Base-by-base conservation (phyloP, 2,888 invertebrate species). In the Alloplasta piceator region DNA sequence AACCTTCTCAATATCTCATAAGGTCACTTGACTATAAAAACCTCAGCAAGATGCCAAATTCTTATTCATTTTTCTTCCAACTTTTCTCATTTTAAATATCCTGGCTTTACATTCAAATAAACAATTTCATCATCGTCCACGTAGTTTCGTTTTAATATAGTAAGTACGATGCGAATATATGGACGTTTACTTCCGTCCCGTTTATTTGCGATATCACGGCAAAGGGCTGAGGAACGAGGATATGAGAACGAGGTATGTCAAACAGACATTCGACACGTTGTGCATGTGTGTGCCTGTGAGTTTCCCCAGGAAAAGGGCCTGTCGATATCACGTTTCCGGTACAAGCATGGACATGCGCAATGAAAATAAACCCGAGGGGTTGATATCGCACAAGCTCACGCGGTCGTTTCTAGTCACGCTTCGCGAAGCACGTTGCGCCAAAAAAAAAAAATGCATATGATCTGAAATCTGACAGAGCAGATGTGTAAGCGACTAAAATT, bases 261-360 rank as follows among this genome's bases (percentile, higher is more conserved):
- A 74, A 36, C 41, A 6, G 43, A 39, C 39, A 56, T 68, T 46
- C 48, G 58, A 38, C 26, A 14, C 36, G 64, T 52, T 26, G 6
- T 16, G 39, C 26, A 9, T 26, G 26, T 26, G 26, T 26, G 1
- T 26, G 26, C 26, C 12, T 12, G 12, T 50, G 12, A 64, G 36
- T 61, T 63, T 5, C 12, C 16, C 43, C 56, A 38, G 55, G 41
- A 68, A 26, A 71, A 74, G 70, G 64, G 58, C 55, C 70, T 79
- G 79, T 70, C 79, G 64, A 79, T 79, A 77, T 26, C 52, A 50
- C 46, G 64, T 64, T 79, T 70, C 74, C 74, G 74, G 50, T 14
- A 48, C 67, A 26, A 26, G 26, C 26, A 3, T 26, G 38, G 36
- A 61, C 16, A 61, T 16, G 61, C 61, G 43, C 48, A 38, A 41